Percentiles rank a stretch among this genome's conserved stretches.
These are phyloP conservation scores for Cyclura pinguis DNA, from an alignment of 2,797 vertebrate species.

Conservation along the genomic window DNA sequence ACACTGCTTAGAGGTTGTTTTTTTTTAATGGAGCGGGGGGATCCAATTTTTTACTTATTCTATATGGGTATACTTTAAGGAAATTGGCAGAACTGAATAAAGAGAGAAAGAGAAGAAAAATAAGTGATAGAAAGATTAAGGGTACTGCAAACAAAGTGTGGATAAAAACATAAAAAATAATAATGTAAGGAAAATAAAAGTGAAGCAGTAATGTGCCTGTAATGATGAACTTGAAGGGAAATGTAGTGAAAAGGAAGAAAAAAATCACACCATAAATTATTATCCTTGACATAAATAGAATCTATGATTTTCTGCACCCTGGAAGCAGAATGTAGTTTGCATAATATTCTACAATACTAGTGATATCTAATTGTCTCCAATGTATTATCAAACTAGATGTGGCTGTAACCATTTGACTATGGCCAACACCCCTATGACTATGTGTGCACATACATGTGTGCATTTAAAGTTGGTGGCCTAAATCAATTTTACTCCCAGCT, in stretches of 20 bases:
- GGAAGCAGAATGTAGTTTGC: slow-evolving; percentile 39
- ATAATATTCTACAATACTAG: not conserved
- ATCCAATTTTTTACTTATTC: slow-evolving; percentile 69
- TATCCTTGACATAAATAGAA: slow-evolving; percentile 57
- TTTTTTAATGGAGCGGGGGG: slow-evolving; percentile 50
- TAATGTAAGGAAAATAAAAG: slow-evolving; percentile 42
- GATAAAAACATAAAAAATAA: slow-evolving; percentile 55
- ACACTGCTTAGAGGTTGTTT: slow-evolving; percentile 63
- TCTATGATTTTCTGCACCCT: slow-evolving; percentile 50
- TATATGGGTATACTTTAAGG: slow-evolving; percentile 45
- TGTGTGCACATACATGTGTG: not conserved
- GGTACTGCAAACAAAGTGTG: slow-evolving; percentile 39
- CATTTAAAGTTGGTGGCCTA: not conserved
- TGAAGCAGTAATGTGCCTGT: not conserved
- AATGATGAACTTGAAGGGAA: slow-evolving; percentile 58
- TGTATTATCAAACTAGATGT: too few species aligned
- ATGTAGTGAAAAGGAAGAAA: slow-evolving; percentile 19
- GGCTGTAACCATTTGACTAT: not conserved
- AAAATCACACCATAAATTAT: slow-evolving; percentile 60
- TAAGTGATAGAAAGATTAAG: slow-evolving; percentile 35
- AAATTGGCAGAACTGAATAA: not conserved
- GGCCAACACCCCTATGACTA: not conserved
- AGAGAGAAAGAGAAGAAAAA: not conserved
- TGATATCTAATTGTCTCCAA: not conserved
- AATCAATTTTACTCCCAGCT: too few species aligned